phyloP scores from a whole-genome alignment of 1,140 invertebrate genomes.

The Ridgeia piscesae region DNA sequence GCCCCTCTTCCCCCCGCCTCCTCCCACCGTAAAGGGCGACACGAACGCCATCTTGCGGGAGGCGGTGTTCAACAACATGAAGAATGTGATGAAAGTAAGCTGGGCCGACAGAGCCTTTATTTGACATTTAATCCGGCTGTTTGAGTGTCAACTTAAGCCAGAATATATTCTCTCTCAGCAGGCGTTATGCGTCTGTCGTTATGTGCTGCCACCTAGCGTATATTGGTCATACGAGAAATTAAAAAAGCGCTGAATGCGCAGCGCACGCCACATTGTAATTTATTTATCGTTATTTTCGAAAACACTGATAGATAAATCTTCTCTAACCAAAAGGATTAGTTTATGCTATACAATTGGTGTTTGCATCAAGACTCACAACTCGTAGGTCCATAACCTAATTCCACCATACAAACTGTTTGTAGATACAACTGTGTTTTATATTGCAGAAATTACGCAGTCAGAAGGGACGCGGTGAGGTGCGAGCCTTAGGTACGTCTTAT shows the following conservation, averaged over 20 bases:
- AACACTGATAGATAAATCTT: too few relatives aligned
- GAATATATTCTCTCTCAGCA: not conserved
- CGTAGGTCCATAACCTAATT: not conserved
- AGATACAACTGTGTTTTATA: not conserved
- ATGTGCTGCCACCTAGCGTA: not conserved
- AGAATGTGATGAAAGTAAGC: conserved; percentile 20
- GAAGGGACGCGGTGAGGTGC: not conserved
- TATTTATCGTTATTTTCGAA: too few relatives aligned
- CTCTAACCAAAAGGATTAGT: too few relatives aligned
- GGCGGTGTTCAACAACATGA: conserved; percentile 27
- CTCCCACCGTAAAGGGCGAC: conserved; percentile 21
- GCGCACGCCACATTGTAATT: too few relatives aligned
- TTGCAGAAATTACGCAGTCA: not conserved
- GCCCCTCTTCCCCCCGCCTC: conserved; percentile 27
- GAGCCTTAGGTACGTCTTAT: not conserved
- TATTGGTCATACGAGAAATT: not conserved
- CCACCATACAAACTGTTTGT: not conserved
- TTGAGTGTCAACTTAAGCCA: not conserved
- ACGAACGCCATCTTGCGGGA: conserved; percentile 22
- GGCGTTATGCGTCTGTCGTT: not conserved
- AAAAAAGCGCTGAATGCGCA: too few relatives aligned
- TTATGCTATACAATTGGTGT: too few relatives aligned
- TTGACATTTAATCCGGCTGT: not conserved
- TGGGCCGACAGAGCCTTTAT: not conserved
- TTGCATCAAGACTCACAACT: not conserved